These are phyloP conservation scores for Rynchops niger DNA, from an alignment of 2,113 vertebrate species.

Conservation along the genomic window DNA sequence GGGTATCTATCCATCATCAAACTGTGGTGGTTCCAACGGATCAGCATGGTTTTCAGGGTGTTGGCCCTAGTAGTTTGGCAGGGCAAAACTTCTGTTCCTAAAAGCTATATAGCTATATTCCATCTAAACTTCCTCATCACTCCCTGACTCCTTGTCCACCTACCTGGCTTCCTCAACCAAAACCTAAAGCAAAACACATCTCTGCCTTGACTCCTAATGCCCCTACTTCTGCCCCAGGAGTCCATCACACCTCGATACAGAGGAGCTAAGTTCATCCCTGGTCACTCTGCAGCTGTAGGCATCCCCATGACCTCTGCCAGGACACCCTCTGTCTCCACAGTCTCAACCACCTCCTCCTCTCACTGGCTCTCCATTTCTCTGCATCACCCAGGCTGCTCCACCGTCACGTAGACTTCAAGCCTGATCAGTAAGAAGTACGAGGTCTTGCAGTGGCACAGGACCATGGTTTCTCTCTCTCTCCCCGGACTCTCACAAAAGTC, in stretches of 20 bases:
- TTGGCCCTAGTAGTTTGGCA: not conserved
- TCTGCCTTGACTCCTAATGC: not conserved
- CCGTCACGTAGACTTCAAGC: not conserved
- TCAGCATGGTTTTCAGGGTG: not conserved
- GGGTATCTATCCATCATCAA: not conserved
- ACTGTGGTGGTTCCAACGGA: not conserved
- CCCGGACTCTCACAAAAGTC: not conserved
- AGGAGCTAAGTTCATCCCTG: not conserved
- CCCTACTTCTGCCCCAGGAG: not conserved
- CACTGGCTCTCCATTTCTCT: not conserved
- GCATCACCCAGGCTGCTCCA: not conserved
- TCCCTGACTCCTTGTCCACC: not conserved
- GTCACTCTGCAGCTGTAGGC: not conserved
- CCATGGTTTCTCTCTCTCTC: not conserved
- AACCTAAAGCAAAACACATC: not conserved
- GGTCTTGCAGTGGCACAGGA: not conserved
- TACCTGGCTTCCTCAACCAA: not conserved
- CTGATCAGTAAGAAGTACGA: accelerated
- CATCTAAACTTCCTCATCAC: not conserved
- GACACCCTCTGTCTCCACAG: not conserved
- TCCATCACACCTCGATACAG: not conserved
- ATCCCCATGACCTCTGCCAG: not conserved
- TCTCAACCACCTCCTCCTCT: not conserved
- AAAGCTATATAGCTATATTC: not conserved
- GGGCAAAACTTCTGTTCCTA: not conserved